Evolutionary conservation across 2,113 vertebrate species (phyloP).

Genomic region (Laticauda laticaudata): DNA sequence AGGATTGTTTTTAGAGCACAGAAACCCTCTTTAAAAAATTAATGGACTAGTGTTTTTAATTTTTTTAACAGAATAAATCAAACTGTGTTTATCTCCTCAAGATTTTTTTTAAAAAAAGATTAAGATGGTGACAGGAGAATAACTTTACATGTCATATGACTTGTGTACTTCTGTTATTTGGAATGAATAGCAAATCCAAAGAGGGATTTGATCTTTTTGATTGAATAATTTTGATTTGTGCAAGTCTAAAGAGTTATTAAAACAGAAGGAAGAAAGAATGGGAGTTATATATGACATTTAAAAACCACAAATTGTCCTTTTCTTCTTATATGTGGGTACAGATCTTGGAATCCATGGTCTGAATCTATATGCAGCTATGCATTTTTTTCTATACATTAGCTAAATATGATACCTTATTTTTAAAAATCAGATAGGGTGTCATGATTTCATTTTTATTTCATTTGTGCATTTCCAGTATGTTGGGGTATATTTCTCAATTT

Average conservation of each 20-base stretch:
- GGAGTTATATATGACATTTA: slow-evolving; percentile 29
- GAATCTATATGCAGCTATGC: background rate
- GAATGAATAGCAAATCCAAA: slow-evolving; percentile 68
- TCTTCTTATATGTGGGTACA: background rate
- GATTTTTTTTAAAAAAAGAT: slow-evolving; percentile 64
- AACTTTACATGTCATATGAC: slow-evolving; percentile 63
- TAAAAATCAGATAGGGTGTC: background rate
- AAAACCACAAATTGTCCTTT: slow-evolving; percentile 52
- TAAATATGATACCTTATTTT: background rate
- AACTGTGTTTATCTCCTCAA: slow-evolving; percentile 60
- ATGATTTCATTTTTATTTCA: background rate
- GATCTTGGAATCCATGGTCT: background rate
- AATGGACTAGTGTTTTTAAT: slow-evolving; percentile 61
- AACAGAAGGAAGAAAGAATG: slow-evolving; percentile 45
- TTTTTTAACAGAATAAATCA: slow-evolving; percentile 69
- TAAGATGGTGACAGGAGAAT: slow-evolving; percentile 63
- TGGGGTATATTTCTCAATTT: background rate
- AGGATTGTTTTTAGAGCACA: slow-evolving; percentile 50
- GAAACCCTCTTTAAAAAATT: slow-evolving; percentile 41
- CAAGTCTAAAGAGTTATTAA: slow-evolving; percentile 62
- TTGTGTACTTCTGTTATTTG: slow-evolving; percentile 65
- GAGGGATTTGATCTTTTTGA: slow-evolving; percentile 64
- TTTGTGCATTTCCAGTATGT: background rate
- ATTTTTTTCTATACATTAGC: background rate
- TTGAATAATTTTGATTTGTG: slow-evolving; percentile 62